phyloP scores from a whole-genome alignment of 2,888 invertebrate genomes.

The Anticlea derivata region DNA sequence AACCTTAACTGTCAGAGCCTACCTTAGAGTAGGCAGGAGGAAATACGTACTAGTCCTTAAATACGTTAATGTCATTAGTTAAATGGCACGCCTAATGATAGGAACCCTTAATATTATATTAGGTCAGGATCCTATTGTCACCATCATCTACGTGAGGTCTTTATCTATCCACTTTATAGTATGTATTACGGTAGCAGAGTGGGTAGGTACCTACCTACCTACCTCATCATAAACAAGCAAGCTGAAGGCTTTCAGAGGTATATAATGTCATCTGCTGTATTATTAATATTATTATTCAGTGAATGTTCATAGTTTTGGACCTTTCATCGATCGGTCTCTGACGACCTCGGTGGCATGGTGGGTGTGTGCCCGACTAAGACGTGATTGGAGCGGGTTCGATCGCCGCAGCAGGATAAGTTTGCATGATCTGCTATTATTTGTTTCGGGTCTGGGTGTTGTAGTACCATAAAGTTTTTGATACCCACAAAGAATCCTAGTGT shows the following conservation, averaged over 20 bases:
- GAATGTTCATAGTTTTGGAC: slow-evolving; percentile 4
- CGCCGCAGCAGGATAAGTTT: too few species aligned
- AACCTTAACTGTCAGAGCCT: not conserved
- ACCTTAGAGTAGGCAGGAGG: not conserved
- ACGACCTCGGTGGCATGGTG: too few species aligned
- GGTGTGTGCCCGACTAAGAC: too few species aligned
- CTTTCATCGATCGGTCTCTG: too few species aligned
- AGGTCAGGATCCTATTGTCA: slow-evolving; percentile 8
- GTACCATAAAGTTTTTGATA: too few species aligned
- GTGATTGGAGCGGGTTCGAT: too few species aligned
- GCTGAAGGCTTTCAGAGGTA: not conserved
- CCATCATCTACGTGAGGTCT: slow-evolving; percentile 10
- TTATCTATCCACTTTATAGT: slow-evolving; percentile 2
- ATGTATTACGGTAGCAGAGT: not conserved
- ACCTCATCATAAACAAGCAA: not conserved
- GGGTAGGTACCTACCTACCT: too few species aligned
- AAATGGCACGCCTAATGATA: slow-evolving; percentile 10
- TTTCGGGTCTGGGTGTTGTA: too few species aligned
- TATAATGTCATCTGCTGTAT: too few species aligned
- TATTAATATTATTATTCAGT: not conserved
- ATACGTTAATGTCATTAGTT: slow-evolving; percentile 10
- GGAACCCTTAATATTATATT: slow-evolving; percentile 11
- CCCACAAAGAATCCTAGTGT: too few species aligned
- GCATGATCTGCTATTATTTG: too few species aligned
- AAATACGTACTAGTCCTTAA: not conserved